Percentiles rank a stretch among this genome's conserved stretches.
phyloP scores from a whole-genome alignment of 2,797 vertebrate genomes.

The Antennarius maculatus region DNA sequence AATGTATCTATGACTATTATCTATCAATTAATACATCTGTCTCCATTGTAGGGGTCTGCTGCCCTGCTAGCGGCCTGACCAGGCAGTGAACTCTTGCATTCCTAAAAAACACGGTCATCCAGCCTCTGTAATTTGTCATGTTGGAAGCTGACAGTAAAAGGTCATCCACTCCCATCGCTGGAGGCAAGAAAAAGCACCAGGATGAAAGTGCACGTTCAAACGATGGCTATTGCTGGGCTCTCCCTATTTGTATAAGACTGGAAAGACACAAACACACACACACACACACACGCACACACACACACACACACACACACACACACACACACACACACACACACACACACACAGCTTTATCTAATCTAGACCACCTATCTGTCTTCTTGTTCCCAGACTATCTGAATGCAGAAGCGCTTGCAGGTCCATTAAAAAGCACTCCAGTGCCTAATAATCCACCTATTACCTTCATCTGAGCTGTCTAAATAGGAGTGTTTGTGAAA shows the following conservation, averaged over 20 bases:
- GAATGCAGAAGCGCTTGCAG: constrained; percentile 49
- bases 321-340: constrained; percentile 48
- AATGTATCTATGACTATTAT: constrained; percentile 81
- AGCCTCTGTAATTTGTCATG: constrained; percentile 86
- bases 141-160: constrained; percentile 88
- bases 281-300: constrained; percentile 46
- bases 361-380: constrained; percentile 81
- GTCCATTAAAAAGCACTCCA: constrained; percentile 50
- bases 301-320: constrained; percentile 66
- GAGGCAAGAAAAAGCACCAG: constrained; percentile 83
- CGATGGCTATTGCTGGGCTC: constrained; percentile 74
- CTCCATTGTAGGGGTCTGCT: constrained; percentile 78
- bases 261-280: constrained; percentile 62
- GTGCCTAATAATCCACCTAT: constrained; percentile 55
- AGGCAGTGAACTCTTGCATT: constrained; percentile 85
- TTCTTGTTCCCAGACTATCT: constrained; percentile 67
- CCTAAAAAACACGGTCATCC: constrained; percentile 86
- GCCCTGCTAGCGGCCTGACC: constrained; percentile 83
- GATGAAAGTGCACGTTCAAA: constrained; percentile 84
- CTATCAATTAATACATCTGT: constrained; percentile 87
- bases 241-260: constrained; percentile 82
- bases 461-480: constrained; percentile 32
- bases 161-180: constrained; percentile 86
- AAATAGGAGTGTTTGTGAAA: constrained; percentile 27
- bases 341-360: constrained; percentile 78